Evolutionary conservation across 2,888 invertebrate species (phyloP).

Genomic region (Eupithecia subumbrata): DNA sequence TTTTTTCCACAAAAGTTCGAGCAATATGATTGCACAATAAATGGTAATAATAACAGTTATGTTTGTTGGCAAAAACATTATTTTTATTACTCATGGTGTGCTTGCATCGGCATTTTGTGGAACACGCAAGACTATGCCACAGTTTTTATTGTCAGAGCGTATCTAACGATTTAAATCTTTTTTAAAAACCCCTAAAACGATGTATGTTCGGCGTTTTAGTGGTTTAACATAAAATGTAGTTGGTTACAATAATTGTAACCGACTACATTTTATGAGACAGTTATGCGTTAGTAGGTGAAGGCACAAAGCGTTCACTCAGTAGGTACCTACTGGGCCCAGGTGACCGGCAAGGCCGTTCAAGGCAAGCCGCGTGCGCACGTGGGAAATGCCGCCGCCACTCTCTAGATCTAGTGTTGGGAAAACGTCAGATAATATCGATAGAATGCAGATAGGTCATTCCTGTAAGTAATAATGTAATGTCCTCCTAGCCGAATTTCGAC

Average conservation of each 20-base stretch:
- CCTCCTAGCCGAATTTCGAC: too few relatives aligned
- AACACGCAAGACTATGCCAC: too few relatives aligned
- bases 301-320: slow-evolving; percentile 23
- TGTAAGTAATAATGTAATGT: too few relatives aligned
- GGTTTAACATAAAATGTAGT: too few relatives aligned
- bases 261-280: neutral
- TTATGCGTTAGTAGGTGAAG: neutral
- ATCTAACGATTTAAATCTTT: too few relatives aligned
- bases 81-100: too few relatives aligned
- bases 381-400: slow-evolving; percentile 54
- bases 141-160: too few relatives aligned
- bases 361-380: slow-evolving; percentile 72
- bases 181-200: neutral
- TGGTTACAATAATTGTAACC: neutral
- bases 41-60: too few relatives aligned
- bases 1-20: too few relatives aligned
- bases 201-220: neutral
- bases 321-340: slow-evolving; percentile 52
- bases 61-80: too few relatives aligned
- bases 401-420: slow-evolving; percentile 34
- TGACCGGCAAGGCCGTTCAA: slow-evolving; percentile 78
- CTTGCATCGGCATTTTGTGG: too few relatives aligned
- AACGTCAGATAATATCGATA: slow-evolving; percentile 11
- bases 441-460: neutral
- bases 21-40: too few relatives aligned